Base-by-base conservation (phyloP, 2,888 invertebrate species). In the Tenthredo notha region DNA sequence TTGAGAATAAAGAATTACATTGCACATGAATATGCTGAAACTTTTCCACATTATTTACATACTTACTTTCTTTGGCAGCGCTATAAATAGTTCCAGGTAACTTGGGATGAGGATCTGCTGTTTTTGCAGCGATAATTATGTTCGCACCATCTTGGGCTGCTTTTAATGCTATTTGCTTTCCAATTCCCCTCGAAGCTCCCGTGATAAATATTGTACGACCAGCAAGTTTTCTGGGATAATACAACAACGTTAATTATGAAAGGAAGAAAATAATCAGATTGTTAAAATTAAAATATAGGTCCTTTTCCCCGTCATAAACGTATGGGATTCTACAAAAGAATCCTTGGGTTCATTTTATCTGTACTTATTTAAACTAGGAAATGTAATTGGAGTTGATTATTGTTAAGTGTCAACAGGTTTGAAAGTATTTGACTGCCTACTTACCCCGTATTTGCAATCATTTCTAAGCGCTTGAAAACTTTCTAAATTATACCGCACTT, bases 121-220 rank as follows among this genome's bases (percentile, higher is more conserved):
- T 98, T 95, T 98, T 98, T 6, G 98, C 98, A 83, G 98, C 98
- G 87, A 98, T 95, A 18, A 98, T 96, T 89, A 98, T 95, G 93
- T 98, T 98, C 0, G 98, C 98, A 43, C 98, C 98, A 95, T 98
- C 98, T 93, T 95, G 96, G 0, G 99, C 98, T 2, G 97, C 97
- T 94, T 98, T 99, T 85, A 99, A 92, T 5, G 98, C 99, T 89
- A 99, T 99, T 21, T 97, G 97, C 94, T 98, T 98, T 0, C 99
- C 99, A 91, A 99, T 99, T 43, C 99, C 99, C 89, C 99, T 95
- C 84, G 98, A 98, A 21, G 98, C 99, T 72, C 99, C 99, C 43
- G 99, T 98, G 88, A 99, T 98, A 91, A 99, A 98, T 84, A 98
- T 94, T 1, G 99, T 99, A 88, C 96, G 96, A 1, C 99, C 99